A percentile compares a stretch with the other conserved stretches of the same genome.
Conservation (phyloP, 2,797 vertebrate genomes). For the Mormyrus proboscirostris region DNA sequence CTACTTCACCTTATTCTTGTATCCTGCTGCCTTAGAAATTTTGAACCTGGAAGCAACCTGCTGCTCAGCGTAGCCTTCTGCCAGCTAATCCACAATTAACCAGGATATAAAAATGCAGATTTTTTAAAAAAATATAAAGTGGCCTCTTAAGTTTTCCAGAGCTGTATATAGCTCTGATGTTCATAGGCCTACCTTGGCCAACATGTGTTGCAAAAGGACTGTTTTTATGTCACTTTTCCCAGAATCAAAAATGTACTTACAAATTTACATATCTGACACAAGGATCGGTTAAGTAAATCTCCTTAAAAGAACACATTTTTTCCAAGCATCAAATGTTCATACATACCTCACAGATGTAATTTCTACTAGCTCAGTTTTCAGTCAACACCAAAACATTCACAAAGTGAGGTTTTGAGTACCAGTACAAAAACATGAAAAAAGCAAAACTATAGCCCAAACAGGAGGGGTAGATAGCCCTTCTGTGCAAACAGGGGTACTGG, state of each 20-base stretch:
- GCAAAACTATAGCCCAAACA: neutral
- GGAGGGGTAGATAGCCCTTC: neutral
- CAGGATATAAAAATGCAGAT: neutral
- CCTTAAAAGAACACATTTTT: neutral
- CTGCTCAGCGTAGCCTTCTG: neutral
- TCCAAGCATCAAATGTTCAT: neutral
- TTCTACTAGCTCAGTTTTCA: neutral
- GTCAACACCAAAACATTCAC: neutral
- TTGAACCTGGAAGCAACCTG: neutral
- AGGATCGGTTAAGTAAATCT: neutral
- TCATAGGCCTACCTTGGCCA: neutral
- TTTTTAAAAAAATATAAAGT: neutral
- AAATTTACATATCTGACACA: neutral
- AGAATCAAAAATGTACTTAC: neutral
- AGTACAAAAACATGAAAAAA: neutral
- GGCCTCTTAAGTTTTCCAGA: neutral
- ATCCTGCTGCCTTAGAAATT: neutral
- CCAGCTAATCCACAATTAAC: neutral
- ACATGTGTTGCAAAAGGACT: neutral
- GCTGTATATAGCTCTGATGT: neutral
- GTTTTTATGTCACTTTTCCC: neutral
- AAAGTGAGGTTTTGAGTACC: neutral
- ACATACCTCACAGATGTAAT: neutral
- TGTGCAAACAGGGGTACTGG: neutral
- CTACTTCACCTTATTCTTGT: too few relatives aligned